Evolutionary conservation across 64 coral and sea anemone species (phyloP).

Genomic region (Actinia equina): DNA sequence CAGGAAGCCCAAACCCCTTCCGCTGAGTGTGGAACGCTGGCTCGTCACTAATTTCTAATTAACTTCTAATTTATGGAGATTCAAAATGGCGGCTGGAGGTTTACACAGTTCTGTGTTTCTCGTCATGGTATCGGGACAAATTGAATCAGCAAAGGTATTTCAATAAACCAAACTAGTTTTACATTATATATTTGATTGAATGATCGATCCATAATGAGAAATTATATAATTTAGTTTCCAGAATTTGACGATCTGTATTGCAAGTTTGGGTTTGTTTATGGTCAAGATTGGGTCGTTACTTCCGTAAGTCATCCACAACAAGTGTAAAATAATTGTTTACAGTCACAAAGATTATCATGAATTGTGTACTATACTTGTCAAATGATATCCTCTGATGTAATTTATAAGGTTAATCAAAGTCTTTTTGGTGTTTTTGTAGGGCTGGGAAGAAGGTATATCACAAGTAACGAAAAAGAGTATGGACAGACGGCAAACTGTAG

Average conservation of each 20-base stretch:
- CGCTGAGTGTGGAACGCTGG: not conserved
- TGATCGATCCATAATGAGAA: not conserved
- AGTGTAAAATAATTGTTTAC: not conserved
- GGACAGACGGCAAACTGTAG: constrained; percentile 91
- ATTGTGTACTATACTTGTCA: not conserved
- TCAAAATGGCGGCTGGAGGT: constrained; percentile 89
- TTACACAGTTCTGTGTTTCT: constrained; percentile 97
- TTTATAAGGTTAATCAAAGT: not conserved
- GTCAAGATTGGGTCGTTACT: constrained; percentile 99
- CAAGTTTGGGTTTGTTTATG: constrained; percentile 98
- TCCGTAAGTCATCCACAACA: constrained; percentile 61
- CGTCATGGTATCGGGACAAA: constrained; percentile 98
- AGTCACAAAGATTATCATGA: not conserved
- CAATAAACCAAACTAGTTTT: not conserved
- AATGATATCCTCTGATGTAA: not conserved
- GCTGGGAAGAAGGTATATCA: constrained; percentile 98
- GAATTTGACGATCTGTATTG: constrained; percentile 99
- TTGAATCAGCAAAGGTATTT: constrained; percentile 86
- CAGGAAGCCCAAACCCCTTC: not conserved
- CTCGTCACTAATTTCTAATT: no score
- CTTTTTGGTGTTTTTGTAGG: constrained; percentile 36
- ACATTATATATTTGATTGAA: not conserved
- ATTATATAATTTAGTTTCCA: constrained; percentile 66
- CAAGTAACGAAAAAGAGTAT: constrained; percentile 96
- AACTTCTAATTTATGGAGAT: not conserved